phyloP scores from a whole-genome alignment of 2,888 invertebrate genomes.

The Zaprionus obscuricornis region DNA sequence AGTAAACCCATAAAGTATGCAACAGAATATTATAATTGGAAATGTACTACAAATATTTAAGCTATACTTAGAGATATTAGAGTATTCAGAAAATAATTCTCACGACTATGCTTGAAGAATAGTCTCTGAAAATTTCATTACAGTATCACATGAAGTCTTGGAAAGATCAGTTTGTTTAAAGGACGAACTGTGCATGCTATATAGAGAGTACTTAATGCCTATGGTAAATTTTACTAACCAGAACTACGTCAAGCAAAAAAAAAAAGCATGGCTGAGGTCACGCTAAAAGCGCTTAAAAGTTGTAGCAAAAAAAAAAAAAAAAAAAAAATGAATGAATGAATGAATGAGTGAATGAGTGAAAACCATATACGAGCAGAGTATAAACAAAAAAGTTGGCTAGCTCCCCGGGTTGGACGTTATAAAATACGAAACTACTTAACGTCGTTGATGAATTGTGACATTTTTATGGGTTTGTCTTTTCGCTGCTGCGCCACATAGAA shows the following conservation, averaged over 20 bases:
- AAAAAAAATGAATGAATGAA: slow-evolving; percentile 7
- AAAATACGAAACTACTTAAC: slow-evolving; percentile 74
- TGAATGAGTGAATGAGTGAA: too few relatives aligned
- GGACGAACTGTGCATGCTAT: too few relatives aligned
- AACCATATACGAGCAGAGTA: slow-evolving; percentile 6
- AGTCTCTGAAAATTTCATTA: too few relatives aligned
- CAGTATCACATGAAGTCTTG: too few relatives aligned
- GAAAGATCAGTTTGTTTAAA: too few relatives aligned
- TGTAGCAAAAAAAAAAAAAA: slow-evolving; percentile 21
- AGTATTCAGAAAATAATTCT: too few relatives aligned
- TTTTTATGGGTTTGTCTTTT: slow-evolving; percentile 77
- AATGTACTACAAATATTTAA: too few relatives aligned
- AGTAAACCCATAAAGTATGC: slow-evolving; percentile 8
- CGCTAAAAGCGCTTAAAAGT: slow-evolving; percentile 52
- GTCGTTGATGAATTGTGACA: slow-evolving; percentile 76
- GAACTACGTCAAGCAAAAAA: slow-evolving; percentile 13
- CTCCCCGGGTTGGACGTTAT: slow-evolving; percentile 37
- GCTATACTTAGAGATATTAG: too few relatives aligned
- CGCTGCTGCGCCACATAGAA: slow-evolving; percentile 4
- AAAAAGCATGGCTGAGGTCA: slow-evolving; percentile 39
- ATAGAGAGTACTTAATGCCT: too few relatives aligned
- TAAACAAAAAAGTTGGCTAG: slow-evolving; percentile 18
- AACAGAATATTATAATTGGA: background rate
- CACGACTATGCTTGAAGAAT: too few relatives aligned
- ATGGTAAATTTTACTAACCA: too few relatives aligned